A percentile compares a stretch with the other conserved stretches of the same genome.
phyloP scores from a whole-genome alignment of 2,113 vertebrate genomes.

The Siniperca chuatsi region DNA sequence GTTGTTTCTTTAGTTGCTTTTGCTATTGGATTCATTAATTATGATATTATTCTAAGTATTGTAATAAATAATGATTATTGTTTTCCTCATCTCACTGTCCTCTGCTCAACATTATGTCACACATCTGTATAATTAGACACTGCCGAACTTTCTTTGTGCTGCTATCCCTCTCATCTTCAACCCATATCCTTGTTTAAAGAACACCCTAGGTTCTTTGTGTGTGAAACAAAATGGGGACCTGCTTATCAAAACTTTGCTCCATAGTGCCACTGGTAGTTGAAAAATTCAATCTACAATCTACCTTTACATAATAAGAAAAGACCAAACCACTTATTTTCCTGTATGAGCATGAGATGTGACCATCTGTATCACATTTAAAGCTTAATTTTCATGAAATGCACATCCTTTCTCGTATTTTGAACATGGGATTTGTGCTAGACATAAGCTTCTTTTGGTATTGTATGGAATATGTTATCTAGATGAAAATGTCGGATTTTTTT shows the following conservation, averaged over 20 bases:
- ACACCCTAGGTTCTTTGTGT: neutral
- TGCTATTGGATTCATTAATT: neutral
- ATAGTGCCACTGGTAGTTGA: neutral
- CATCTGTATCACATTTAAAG: neutral
- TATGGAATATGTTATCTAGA: neutral
- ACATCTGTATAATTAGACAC: constrained; percentile 21
- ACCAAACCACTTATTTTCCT: neutral
- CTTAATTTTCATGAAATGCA: neutral
- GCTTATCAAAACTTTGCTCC: neutral
- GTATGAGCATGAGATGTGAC: neutral
- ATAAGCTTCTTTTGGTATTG: neutral
- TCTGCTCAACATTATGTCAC: constrained; percentile 1
- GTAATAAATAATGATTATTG: neutral
- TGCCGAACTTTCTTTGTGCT: constrained; percentile 5
- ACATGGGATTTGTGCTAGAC: neutral
- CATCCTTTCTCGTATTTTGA: neutral
- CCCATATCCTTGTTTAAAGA: neutral
- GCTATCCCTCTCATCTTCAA: neutral
- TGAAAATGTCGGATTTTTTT: neutral
- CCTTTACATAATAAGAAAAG: neutral
- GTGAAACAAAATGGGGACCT: neutral
- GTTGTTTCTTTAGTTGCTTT: neutral
- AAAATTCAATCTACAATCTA: neutral
- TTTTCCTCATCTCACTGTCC: neutral
- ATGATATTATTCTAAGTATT: neutral